phyloP scores from a whole-genome alignment of 92 coral and sea anemone species.

The Parazoanthus atlanticus region DNA sequence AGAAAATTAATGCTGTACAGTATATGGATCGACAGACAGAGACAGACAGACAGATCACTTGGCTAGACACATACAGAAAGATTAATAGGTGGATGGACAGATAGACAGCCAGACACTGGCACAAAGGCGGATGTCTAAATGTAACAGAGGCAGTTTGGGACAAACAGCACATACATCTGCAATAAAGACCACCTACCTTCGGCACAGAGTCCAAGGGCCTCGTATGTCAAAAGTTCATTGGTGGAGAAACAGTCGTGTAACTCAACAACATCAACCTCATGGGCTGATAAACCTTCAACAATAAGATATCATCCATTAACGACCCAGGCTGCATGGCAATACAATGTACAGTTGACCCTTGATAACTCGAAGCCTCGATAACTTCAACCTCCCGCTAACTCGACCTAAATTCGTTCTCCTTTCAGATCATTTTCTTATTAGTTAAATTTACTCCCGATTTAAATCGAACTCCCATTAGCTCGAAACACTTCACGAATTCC shows the following conservation, averaged over 20 bases:
- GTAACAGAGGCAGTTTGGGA: neutral
- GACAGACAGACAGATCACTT: neutral
- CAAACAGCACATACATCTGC: neutral
- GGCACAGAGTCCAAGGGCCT: constrained; percentile 91
- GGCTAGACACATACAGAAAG: neutral
- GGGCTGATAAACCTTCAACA: constrained; percentile 71
- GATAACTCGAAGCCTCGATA: neutral
- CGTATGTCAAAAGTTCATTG: constrained; percentile 92
- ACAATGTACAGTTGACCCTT: too few relatives aligned
- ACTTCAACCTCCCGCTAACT: too few relatives aligned
- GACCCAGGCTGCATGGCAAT: too few relatives aligned
- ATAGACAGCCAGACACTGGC: neutral
- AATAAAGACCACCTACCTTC: constrained; percentile 66
- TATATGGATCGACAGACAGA: neutral
- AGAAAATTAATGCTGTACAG: neutral
- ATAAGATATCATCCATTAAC: neutral
- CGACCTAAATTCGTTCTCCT: too few relatives aligned
- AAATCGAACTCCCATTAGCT: too few relatives aligned
- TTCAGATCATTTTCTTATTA: too few relatives aligned
- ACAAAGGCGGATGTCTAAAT: neutral
- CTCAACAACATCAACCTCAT: constrained; percentile 85
- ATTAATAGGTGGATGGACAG: neutral
- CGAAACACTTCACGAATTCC: too few relatives aligned
- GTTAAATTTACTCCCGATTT: too few relatives aligned
- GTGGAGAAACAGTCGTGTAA: constrained; percentile 97